Evolutionary conservation across 2,888 invertebrate species (phyloP), one percentile per base, ranked within the genome.

Genomic region (Ichneumoninae sp.): DNA sequence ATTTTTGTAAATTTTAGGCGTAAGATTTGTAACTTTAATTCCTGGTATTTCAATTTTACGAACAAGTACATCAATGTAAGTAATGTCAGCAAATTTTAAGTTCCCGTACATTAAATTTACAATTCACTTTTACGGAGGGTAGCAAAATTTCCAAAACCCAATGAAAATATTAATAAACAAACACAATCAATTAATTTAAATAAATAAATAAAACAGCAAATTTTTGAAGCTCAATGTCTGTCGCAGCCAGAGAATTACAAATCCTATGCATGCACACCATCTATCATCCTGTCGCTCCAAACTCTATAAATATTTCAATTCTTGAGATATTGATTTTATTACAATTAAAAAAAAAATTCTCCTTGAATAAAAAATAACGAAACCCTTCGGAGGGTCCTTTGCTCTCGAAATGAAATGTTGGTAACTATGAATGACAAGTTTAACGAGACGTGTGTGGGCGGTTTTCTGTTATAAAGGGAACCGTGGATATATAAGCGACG

Each of bases 341-440:
- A 19, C 19, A 19, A 19, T 19, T 19, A 0, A 19, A 19, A 19
- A 19, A n/a, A 8, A 13, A 26, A 13, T 19, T 60, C 54, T 19
- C 57, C 6, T 13, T 3, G 33, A 57, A 33, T 60, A 30, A 50
- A 40, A 47, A 40, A 30, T 44, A 50, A 16, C 36, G 47, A 26
- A 33, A 30, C 16, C 30, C 26, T 54, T 22, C 36, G 3, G 47
- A 5, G 16, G 30, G 52, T 4, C 65, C 13, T 62, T 74, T 62
- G 6, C 47, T 30, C 30, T n/a, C 30, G 75, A 47, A 26, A 30
- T 16, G 16, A 65, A 71, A 71, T 62, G 26, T 36, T 13, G 26
- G 68, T 74, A 65, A 71, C 22, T 69, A 69, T 47, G 69, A 81
- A 84, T 40, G 78, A 78, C 65, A 36, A 74, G 40, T 75, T 80